Percentiles rank a stretch among this genome's conserved stretches.
These are phyloP conservation scores for Drosophila nigromelanica DNA, from an alignment of 1,140 invertebrate genomes.

Conservation along the genomic window DNA sequence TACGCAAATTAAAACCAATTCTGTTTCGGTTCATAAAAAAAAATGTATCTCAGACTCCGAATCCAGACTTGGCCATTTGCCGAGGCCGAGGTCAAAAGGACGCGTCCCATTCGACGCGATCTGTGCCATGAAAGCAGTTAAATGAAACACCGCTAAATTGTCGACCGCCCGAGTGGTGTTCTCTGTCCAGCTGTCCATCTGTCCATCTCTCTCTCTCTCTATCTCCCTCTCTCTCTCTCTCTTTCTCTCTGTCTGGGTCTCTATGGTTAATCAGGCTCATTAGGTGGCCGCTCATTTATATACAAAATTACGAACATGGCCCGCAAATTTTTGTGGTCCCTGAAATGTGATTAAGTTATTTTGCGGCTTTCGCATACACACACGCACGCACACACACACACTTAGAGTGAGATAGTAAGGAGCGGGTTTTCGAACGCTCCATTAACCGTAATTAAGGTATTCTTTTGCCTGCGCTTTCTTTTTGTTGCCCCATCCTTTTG, in stretches of 20 bases:
- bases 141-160: conserved; percentile 74
- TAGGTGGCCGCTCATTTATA: conserved; percentile 83
- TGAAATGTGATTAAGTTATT: conserved; percentile 83
- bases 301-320: conserved; percentile 80
- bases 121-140: conserved; percentile 82
- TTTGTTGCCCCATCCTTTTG: conserved; percentile 59
- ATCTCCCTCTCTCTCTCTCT: background rate
- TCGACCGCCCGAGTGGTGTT: conserved; percentile 49
- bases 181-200: background rate
- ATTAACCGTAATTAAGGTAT: conserved; percentile 84
- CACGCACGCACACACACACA: conserved; percentile 34
- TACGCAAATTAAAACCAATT: conserved; percentile 81
- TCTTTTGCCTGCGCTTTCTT: conserved; percentile 77
- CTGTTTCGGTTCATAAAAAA: conserved; percentile 51
- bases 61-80: conserved; percentile 1
- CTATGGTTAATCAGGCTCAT: conserved; percentile 83
- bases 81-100: conserved; percentile 77
- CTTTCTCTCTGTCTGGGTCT: conserved; percentile 11
- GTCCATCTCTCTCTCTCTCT: background rate
- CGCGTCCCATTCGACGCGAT: conserved; percentile 78
- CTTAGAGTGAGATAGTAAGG: conserved; percentile 23
- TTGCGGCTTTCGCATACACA: conserved; percentile 54
- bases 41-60: conserved; percentile 24
- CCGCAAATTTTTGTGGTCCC: conserved; percentile 79
- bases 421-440: conserved; percentile 69